A percentile compares a stretch with the other conserved stretches of the same genome.
These are phyloP conservation scores for Ptilodon capucinus DNA, from an alignment of 2,888 invertebrate species.

Conservation along the genomic window DNA sequence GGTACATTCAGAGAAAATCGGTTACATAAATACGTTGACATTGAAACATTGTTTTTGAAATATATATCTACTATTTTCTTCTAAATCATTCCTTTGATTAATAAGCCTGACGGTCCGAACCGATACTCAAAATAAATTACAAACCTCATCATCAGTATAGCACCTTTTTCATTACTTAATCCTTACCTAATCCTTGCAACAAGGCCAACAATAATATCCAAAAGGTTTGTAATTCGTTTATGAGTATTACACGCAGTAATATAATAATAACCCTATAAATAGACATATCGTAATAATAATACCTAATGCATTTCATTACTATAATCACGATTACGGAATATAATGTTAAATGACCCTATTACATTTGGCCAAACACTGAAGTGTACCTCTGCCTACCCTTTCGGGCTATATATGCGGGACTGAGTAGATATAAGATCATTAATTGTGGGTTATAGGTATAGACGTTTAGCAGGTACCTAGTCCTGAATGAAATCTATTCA, in stretches of 20 bases:
- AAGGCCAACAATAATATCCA: not conserved
- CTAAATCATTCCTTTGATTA: not conserved
- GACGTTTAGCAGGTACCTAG: too few species aligned
- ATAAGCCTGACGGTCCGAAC: not conserved
- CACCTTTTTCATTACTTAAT: not conserved
- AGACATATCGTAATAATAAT: too few species aligned
- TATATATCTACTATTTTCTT: not conserved
- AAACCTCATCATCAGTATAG: not conserved
- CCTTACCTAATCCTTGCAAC: not conserved
- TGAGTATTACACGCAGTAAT: not conserved
- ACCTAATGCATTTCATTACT: too few species aligned
- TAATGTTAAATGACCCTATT: too few species aligned
- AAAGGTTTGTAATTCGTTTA: not conserved
- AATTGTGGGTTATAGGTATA: too few species aligned
- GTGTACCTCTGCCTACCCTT: too few species aligned
- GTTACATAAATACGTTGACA: not conserved
- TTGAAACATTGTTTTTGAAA: not conserved
- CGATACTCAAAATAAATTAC: not conserved
- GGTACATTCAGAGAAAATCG: not conserved
- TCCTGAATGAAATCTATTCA: too few species aligned
- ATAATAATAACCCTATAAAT: not conserved
- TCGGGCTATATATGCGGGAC: too few species aligned
- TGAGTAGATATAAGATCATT: too few species aligned
- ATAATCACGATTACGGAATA: too few species aligned
- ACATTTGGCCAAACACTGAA: too few species aligned